Conservation (phyloP, 1,140 invertebrate species). For the Stegodyphus dumicola region DNA sequence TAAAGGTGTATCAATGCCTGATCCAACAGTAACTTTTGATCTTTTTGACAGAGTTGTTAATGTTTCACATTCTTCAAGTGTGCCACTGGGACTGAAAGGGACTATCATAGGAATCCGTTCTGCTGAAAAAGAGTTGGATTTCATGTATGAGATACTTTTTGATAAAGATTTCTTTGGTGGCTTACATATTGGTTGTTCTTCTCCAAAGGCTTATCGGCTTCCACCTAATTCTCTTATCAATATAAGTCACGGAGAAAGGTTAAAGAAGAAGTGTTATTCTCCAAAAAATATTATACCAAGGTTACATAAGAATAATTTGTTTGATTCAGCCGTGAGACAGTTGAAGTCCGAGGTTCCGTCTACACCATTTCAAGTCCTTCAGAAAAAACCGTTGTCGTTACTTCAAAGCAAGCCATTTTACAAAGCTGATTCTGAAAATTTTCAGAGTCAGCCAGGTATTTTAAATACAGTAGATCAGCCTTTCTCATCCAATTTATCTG, state of each 20-base stretch:
- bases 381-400: not conserved
- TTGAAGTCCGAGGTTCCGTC: not conserved
- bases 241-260: slow-evolving; percentile 69
- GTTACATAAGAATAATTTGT: not conserved
- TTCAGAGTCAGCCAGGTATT: not conserved
- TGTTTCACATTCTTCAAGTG: slow-evolving; percentile 77
- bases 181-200: slow-evolving; percentile 70
- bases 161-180: slow-evolving; percentile 80
- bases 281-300: not conserved
- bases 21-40: slow-evolving; percentile 75
- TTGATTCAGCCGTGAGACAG: slow-evolving; percentile 33
- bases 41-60: slow-evolving; percentile 88
- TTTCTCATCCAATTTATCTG: slow-evolving; percentile 23
- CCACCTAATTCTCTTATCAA: slow-evolving; percentile 74
- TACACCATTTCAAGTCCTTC: slow-evolving; percentile 15
- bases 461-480: not conserved
- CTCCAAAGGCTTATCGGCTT: slow-evolving; percentile 72
- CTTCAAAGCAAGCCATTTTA: slow-evolving; percentile 45
- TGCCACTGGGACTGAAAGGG: slow-evolving; percentile 84
- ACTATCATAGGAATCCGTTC: slow-evolving; percentile 77
- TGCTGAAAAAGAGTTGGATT: slow-evolving; percentile 70
- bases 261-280: slow-evolving; percentile 12
- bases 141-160: slow-evolving; percentile 80
- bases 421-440: slow-evolving; percentile 31
- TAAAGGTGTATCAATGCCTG: slow-evolving; percentile 74